These are phyloP conservation scores for Turdus rufiventris DNA, from an alignment of 2,113 vertebrate genomes.

Conservation along the genomic window DNA sequence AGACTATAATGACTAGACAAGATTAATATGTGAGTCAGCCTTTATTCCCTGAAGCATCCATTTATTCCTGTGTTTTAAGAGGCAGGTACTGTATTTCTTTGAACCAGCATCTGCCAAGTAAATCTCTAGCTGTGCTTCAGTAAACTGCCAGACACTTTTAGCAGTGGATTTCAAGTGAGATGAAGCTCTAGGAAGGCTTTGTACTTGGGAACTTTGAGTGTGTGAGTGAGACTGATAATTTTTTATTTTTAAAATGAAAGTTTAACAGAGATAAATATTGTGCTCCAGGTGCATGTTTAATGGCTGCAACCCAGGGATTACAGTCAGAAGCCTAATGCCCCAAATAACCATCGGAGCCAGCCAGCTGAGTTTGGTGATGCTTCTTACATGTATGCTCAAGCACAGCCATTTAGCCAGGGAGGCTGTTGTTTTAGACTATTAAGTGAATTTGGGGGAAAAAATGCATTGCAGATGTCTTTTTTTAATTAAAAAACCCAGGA, in stretches of 20 bases:
- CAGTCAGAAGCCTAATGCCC: background rate
- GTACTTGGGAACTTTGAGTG: background rate
- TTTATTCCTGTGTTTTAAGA: background rate
- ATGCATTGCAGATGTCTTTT: slow-evolving; percentile 47
- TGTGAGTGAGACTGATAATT: background rate
- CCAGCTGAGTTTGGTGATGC: background rate
- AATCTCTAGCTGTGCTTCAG: background rate
- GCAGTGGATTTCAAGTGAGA: background rate
- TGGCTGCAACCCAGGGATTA: background rate
- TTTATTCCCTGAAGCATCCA: slow-evolving; percentile 1
- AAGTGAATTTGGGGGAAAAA: slow-evolving; percentile 21
- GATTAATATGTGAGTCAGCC: background rate
- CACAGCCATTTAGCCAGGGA: background rate
- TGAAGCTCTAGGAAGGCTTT: background rate
- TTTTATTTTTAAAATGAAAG: background rate
- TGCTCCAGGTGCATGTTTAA: background rate
- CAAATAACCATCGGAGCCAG: background rate
- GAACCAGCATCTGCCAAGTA: background rate
- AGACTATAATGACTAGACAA: background rate
- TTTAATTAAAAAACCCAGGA: slow-evolving; percentile 36
- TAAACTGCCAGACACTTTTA: background rate
- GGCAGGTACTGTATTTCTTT: background rate
- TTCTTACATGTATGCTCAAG: background rate
- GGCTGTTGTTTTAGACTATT: background rate
- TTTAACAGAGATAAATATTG: background rate